These are phyloP conservation scores for Bombus fervidus DNA, from an alignment of 1,140 invertebrate genomes.

Conservation along the genomic window DNA sequence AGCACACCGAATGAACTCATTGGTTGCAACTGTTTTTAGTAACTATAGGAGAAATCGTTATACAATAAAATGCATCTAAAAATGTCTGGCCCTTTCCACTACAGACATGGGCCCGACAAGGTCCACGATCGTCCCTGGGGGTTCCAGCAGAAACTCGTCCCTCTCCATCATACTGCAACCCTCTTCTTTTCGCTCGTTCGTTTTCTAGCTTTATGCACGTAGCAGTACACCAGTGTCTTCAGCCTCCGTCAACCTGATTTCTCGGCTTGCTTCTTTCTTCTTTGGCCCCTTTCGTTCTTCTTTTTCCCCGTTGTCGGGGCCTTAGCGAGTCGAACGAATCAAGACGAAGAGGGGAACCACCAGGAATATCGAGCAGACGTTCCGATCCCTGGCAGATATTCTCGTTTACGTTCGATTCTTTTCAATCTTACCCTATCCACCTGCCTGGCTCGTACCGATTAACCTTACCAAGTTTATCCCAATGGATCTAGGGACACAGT, in stretches of 20 bases:
- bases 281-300: conserved; percentile 24
- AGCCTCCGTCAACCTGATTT: conserved; percentile 40
- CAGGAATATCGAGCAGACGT: conserved; percentile 46
- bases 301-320: not conserved
- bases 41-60: too few species aligned
- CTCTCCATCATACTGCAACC: conserved; percentile 18
- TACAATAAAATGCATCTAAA: too few species aligned
- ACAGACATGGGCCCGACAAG: conserved; percentile 42
- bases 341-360: not conserved
- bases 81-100: not conserved
- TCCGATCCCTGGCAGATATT: conserved; percentile 19
- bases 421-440: conserved; percentile 7
- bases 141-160: conserved; percentile 46
- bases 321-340: not conserved
- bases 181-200: conserved; percentile 20
- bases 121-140: conserved; percentile 55
- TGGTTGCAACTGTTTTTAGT: too few species aligned
- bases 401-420: conserved; percentile 12
- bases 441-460: conserved; percentile 6
- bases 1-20: too few species aligned
- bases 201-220: conserved; percentile 36
- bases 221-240: conserved; percentile 28
- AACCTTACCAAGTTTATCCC: not conserved
- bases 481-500: not conserved
- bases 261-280: conserved; percentile 17